These are phyloP conservation scores for Pimpla rufipes DNA, from an alignment of 2,888 invertebrate genomes.

Conservation along the genomic window DNA sequence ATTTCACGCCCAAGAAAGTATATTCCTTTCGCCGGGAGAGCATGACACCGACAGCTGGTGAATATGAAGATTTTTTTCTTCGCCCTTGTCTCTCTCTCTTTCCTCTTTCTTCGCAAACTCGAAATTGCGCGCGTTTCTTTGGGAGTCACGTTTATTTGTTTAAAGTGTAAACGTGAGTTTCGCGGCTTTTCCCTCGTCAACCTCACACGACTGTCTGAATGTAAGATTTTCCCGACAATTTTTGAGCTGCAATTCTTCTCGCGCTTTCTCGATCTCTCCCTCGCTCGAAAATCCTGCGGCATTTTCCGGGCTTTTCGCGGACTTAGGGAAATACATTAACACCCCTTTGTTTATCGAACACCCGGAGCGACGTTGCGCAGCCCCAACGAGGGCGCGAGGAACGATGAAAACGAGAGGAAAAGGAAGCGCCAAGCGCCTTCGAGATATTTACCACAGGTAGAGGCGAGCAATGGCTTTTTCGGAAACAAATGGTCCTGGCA, in stretches of 20 bases:
- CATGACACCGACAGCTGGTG: conserved; percentile 69
- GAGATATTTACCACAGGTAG: conserved; percentile 26
- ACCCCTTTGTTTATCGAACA: conserved; percentile 66
- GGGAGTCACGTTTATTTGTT: conserved; percentile 56
- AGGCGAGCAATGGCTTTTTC: conserved; percentile 34
- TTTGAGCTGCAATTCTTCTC: conserved; percentile 27
- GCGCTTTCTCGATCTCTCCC: conserved; percentile 10
- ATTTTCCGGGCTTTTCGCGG: conserved; percentile 39
- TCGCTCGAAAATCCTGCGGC: conserved; percentile 18
- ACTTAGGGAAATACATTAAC: conserved; percentile 66
- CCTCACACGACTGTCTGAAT: background rate
- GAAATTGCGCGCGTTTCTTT: conserved; percentile 23
- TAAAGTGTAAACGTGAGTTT: conserved; percentile 36
- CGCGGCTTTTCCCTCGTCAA: background rate
- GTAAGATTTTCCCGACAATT: conserved; percentile 5
- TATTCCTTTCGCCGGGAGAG: conserved; percentile 65
- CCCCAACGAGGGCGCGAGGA: conserved; percentile 16
- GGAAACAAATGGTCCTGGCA: conserved; percentile 60
- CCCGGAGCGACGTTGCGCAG: conserved; percentile 2
- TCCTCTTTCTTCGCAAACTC: conserved; percentile 20
- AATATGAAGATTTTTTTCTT: conserved; percentile 68
- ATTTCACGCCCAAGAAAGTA: conserved; percentile 74
- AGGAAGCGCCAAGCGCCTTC: conserved; percentile 12
- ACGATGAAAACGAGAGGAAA: conserved; percentile 13
- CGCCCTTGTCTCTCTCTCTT: conserved; percentile 1